A percentile compares a stretch with the other conserved stretches of the same genome.
Conservation (phyloP, 2,797 vertebrate species). For the Alosa sapidissima region DNA sequence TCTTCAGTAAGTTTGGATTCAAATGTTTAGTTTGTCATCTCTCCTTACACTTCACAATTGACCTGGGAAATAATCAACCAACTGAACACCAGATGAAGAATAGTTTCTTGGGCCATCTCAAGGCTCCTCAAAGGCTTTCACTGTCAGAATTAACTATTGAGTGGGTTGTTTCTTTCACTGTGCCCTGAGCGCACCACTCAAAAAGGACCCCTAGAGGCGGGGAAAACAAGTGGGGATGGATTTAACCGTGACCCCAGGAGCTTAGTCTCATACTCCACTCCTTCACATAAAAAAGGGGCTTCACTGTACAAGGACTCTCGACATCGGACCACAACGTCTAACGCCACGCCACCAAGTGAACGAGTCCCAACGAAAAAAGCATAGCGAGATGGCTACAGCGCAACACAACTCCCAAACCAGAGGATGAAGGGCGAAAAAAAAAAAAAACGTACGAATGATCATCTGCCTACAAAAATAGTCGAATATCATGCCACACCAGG, state of each 20-base stretch:
- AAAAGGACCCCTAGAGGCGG: not conserved
- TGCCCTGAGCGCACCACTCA: not conserved
- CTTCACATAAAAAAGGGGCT: constrained; percentile 22
- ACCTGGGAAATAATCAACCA: not conserved
- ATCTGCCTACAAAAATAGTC: constrained; percentile 53
- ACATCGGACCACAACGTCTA: constrained; percentile 3
- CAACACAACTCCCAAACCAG: not conserved
- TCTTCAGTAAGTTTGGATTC: not conserved
- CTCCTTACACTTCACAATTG: not conserved
- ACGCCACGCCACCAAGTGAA: constrained; percentile 5
- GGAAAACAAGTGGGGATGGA: not conserved
- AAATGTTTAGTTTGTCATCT: not conserved
- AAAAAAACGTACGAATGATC: not conserved
- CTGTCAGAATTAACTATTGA: not conserved
- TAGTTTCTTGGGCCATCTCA: not conserved
- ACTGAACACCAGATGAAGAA: not conserved
- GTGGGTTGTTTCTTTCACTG: not conserved
- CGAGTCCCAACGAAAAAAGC: not conserved
- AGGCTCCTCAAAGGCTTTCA: not conserved
- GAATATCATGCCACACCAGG: constrained; percentile 44
- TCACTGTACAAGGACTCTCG: constrained; percentile 7
- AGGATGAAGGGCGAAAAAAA: not conserved
- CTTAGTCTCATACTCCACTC: constrained; percentile 20
- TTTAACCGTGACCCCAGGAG: not conserved
- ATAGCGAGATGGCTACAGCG: not conserved